Evolutionary conservation across 1,140 invertebrate genomes (phyloP), one percentile per base, ranked within the genome.

Genomic region (Aphelinus certus): DNA sequence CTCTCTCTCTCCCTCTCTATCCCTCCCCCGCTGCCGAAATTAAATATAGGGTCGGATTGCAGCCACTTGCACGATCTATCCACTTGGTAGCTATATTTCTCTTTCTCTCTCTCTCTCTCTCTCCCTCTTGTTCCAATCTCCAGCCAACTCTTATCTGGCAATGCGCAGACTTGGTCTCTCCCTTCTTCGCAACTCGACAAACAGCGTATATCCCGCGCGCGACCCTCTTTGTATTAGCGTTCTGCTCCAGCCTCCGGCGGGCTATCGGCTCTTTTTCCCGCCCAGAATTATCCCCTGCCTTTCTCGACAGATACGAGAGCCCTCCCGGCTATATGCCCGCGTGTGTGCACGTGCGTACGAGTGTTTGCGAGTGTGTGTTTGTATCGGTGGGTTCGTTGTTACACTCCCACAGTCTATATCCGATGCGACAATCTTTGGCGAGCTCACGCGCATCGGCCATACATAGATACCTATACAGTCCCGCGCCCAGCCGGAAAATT

Each of bases 31-130:
- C 75, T 67, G 73, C 70, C 79, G 82, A 87, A 86, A 87, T 87
- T 87, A 88, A 87, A 88, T 87, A 87, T 87, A 86, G 84, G 81
- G 81, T 81, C 78, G 85, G 86, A 87, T 86, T 85, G 84, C 86
- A 88, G 81, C 78, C 78, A 79, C 78, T 77, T 77, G 75, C 71
- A 77, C 26, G 26, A 26, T 26, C 26, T 26, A 26, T 26, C 26
- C 26, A 26, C 26, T 67, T 76, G 74, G 75, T 67, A 78, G 80
- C 82, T 83, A 84, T 81, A 82, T 72, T 76, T 48, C 48, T 73
- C 70, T 68, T 71, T 61, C 70, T 55, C 58, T 71, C 56, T 72
- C 67, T 62, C 26, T 49, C 74, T 73, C 62, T 58, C 26, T 43
- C 26, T 49, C 63, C 57, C 58, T 61, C 53, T 26, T 26, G 26